Evolutionary conservation across 1,140 invertebrate genomes (phyloP).

Genomic region (Phymastichus coffea): DNA sequence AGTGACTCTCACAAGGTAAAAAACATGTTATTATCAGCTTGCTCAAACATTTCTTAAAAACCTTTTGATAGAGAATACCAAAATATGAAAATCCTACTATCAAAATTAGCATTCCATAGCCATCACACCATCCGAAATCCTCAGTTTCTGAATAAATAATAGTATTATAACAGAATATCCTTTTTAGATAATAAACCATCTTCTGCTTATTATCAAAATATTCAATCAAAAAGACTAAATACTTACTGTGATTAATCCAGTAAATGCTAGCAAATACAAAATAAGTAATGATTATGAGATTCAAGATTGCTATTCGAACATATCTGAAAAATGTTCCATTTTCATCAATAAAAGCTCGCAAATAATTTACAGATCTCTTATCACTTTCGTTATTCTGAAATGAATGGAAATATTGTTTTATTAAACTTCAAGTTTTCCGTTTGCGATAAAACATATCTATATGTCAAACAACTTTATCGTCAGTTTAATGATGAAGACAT

Average conservation of each 20-base stretch:
- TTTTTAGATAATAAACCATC: too few species aligned
- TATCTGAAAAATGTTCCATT: background rate
- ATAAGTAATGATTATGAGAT: conserved; percentile 10
- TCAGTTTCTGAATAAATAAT: conserved; percentile 38
- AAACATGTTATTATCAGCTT: conserved; percentile 38
- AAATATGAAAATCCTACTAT: conserved; percentile 65
- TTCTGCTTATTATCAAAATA: background rate
- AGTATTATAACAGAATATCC: background rate
- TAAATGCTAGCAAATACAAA: conserved; percentile 17
- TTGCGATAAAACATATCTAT: background rate
- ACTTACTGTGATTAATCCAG: conserved; percentile 9
- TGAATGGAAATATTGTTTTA: background rate
- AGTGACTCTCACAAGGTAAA: background rate
- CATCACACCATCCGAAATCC: conserved; percentile 62
- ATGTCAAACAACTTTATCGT: background rate
- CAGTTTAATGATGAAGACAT: background rate
- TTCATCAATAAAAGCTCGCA: background rate
- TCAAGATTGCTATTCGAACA: background rate
- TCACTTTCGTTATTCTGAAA: conserved; percentile 4
- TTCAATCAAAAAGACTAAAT: background rate
- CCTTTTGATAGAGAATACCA: conserved; percentile 64
- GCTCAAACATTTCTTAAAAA: conserved; percentile 64
- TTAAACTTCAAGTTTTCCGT: background rate
- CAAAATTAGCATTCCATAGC: conserved; percentile 73
- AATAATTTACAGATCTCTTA: background rate